phyloP scores from a whole-genome alignment of 1,140 invertebrate genomes.

The Hyphantria cunea region DNA sequence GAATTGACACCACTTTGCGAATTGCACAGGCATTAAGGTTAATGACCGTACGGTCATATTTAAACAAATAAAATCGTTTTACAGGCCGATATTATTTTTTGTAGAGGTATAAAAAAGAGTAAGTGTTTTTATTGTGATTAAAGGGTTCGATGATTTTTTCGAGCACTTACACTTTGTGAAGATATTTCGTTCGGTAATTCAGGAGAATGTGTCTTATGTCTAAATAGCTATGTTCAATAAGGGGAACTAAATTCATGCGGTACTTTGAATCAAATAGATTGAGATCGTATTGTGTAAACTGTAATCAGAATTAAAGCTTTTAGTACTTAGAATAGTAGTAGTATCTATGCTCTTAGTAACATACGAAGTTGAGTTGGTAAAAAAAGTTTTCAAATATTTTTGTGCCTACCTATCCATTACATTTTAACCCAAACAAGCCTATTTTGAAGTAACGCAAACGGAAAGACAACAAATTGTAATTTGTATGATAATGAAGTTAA shows the following conservation, averaged over 20 bases:
- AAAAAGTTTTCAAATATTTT: neutral
- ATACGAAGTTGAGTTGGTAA: too few relatives aligned
- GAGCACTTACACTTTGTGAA: too few relatives aligned
- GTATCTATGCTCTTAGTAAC: too few relatives aligned
- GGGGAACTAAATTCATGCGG: too few relatives aligned
- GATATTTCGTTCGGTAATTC: too few relatives aligned
- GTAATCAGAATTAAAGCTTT: too few relatives aligned
- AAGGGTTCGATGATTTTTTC: neutral
- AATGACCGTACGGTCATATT: slow-evolving; percentile 10
- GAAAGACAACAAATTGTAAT: slow-evolving; percentile 44
- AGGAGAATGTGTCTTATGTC: too few relatives aligned
- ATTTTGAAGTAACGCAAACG: slow-evolving; percentile 32
- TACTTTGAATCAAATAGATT: too few relatives aligned
- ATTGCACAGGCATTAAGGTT: slow-evolving; percentile 1
- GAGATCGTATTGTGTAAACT: too few relatives aligned
- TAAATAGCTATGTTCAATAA: too few relatives aligned
- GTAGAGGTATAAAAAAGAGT: neutral
- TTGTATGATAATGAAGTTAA: slow-evolving; percentile 45
- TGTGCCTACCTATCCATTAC: neutral
- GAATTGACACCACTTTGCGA: slow-evolving; percentile 25
- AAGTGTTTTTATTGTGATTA: neutral
- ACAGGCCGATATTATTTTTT: neutral
- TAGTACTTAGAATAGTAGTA: too few relatives aligned
- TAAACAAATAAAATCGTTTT: slow-evolving; percentile 17
- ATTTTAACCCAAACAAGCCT: slow-evolving; percentile 1